Percentiles rank a stretch among this genome's conserved stretches.
phyloP scores from a whole-genome alignment of 2,797 vertebrate genomes.

The Lemur catta region DNA sequence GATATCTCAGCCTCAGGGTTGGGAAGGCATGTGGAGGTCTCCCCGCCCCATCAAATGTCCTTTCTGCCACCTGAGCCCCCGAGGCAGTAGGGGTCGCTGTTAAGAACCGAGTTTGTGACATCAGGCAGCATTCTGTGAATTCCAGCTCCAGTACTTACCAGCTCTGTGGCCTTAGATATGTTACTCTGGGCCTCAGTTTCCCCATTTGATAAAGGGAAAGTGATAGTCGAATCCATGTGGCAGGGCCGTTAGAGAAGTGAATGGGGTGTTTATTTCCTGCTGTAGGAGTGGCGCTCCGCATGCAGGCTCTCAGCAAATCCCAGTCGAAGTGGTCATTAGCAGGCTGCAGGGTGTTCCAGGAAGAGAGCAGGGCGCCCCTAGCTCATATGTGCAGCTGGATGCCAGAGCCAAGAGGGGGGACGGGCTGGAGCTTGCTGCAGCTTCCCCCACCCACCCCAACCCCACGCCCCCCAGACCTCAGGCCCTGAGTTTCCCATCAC shows the following conservation, averaged over 20 bases:
- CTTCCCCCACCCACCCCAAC: rapidly evolving
- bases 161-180: not conserved
- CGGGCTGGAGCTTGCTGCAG: not conserved
- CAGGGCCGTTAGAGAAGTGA: not conserved
- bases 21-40: not conserved
- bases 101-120: not conserved
- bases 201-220: not conserved
- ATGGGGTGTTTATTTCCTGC: rapidly evolving
- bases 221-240: rapidly evolving
- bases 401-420: not conserved
- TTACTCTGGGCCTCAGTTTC: not conserved
- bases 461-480: not conserved
- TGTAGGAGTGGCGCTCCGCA: not conserved
- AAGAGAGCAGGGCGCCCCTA: not conserved
- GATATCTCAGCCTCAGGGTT: not conserved
- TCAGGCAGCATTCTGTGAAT: not conserved
- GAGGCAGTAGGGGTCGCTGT: not conserved
- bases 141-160: not conserved
- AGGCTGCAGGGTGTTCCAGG: not conserved
- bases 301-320: not conserved
- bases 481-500: not conserved
- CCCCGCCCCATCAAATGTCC: not conserved
- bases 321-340: not conserved
- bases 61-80: not conserved
- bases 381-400: not conserved